phyloP scores from a whole-genome alignment of 1,140 invertebrate species.

The Nymphalis io region DNA sequence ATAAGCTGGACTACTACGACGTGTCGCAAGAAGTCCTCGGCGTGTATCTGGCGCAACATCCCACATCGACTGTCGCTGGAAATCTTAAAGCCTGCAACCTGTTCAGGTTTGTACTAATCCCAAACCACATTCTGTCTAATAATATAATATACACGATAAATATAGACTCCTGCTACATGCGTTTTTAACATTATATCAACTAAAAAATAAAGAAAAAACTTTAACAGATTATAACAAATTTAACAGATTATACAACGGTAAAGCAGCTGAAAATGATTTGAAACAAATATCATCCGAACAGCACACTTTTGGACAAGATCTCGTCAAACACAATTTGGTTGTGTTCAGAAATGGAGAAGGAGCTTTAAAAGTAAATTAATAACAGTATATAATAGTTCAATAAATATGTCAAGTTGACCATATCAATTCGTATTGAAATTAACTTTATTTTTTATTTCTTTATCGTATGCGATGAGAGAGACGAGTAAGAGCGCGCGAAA shows the following conservation, averaged over 20 bases:
- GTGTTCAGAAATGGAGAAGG: slow-evolving; percentile 98
- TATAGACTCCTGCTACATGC: background rate
- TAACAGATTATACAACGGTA: slow-evolving; percentile 93
- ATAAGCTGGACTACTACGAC: slow-evolving; percentile 97
- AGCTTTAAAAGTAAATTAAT: slow-evolving; percentile 85
- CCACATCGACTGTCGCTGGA: slow-evolving; percentile 96
- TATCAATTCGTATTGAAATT: too few species aligned
- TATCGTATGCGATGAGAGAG: too few species aligned
- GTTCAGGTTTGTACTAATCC: slow-evolving; percentile 68
- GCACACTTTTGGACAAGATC: slow-evolving; percentile 94
- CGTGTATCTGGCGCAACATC: slow-evolving; percentile 95
- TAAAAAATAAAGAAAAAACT: too few species aligned
- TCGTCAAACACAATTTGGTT: slow-evolving; percentile 97
- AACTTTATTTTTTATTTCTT: too few species aligned
- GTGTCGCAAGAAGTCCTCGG: slow-evolving; percentile 96
- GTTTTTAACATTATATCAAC: too few species aligned
- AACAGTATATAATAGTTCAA: background rate
- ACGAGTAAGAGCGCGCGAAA: too few species aligned
- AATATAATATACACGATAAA: too few species aligned
- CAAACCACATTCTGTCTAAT: background rate
- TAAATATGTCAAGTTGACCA: too few species aligned
- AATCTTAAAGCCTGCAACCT: slow-evolving; percentile 93
- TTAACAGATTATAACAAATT: too few species aligned
- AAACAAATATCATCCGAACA: slow-evolving; percentile 89
- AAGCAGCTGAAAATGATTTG: slow-evolving; percentile 93